Conservation (phyloP, 2,888 invertebrate species). For the Phymatocera aterrima region DNA sequence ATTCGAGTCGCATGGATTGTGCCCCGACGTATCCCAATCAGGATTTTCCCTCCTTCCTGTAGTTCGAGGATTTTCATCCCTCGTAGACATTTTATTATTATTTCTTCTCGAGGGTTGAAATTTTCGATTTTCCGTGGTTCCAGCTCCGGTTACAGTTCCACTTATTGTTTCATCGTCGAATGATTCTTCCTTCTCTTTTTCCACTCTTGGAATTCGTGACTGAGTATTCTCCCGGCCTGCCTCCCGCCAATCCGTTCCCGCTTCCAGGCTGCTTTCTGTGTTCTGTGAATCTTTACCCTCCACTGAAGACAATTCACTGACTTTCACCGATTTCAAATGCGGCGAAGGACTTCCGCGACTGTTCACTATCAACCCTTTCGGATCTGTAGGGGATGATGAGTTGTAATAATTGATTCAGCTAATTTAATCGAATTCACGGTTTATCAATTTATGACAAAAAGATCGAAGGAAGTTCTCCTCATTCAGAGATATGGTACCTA, state of each 20-base stretch:
- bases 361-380: neutral
- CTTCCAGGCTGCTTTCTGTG: neutral
- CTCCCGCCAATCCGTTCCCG: no score
- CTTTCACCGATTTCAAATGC: slow-evolving; percentile 8
- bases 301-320: neutral
- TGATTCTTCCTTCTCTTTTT: no score
- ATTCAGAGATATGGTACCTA: no score
- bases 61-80: neutral
- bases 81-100: neutral
- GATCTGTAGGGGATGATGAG: neutral
- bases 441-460: no score
- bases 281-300: neutral
- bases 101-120: neutral
- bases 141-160: neutral
- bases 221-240: neutral
- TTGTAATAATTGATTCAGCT: neutral
- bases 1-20: slow-evolving; percentile 25
- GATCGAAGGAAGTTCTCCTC: no score
- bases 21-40: neutral
- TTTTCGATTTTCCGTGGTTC: neutral
- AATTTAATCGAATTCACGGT: neutral
- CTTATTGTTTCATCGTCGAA: neutral
- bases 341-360: slow-evolving; percentile 5
- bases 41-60: neutral
- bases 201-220: neutral